phyloP scores from a whole-genome alignment of 2,888 invertebrate species.

The Frankliniella intonsa region DNA sequence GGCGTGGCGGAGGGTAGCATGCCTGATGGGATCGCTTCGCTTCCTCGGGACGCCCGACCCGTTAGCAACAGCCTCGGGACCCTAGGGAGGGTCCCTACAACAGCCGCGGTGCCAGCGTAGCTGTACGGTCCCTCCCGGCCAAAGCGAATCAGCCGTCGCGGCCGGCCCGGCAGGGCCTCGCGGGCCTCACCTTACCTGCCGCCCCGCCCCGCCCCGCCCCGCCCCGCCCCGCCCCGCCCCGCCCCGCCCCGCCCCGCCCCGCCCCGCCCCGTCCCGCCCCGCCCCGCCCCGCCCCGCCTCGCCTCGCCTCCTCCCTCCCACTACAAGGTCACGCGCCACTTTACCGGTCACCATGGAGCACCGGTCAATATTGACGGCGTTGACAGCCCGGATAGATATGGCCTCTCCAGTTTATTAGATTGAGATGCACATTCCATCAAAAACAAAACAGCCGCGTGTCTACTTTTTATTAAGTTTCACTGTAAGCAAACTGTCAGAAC shows the following conservation, averaged over 20 bases:
- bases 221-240: background rate
- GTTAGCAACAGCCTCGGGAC: too few relatives aligned
- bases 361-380: background rate
- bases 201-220: background rate
- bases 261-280: background rate
- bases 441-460: background rate
- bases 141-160: too few relatives aligned
- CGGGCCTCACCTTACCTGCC: background rate
- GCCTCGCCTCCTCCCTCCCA: too few relatives aligned
- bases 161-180: too few relatives aligned
- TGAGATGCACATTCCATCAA: background rate
- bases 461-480: background rate
- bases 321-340: background rate
- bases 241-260: background rate
- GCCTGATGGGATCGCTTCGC: too few relatives aligned
- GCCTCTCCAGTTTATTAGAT: background rate
- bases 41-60: too few relatives aligned
- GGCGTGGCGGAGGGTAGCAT: too few relatives aligned
- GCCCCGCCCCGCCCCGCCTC: too few relatives aligned
- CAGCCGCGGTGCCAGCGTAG: too few relatives aligned
- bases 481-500: background rate
- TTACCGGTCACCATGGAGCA: background rate
- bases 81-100: too few relatives aligned
- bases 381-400: background rate
- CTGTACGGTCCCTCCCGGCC: too few relatives aligned